Conservation (phyloP, 2,888 invertebrate genomes). For the Podotricha telesiphe region DNA sequence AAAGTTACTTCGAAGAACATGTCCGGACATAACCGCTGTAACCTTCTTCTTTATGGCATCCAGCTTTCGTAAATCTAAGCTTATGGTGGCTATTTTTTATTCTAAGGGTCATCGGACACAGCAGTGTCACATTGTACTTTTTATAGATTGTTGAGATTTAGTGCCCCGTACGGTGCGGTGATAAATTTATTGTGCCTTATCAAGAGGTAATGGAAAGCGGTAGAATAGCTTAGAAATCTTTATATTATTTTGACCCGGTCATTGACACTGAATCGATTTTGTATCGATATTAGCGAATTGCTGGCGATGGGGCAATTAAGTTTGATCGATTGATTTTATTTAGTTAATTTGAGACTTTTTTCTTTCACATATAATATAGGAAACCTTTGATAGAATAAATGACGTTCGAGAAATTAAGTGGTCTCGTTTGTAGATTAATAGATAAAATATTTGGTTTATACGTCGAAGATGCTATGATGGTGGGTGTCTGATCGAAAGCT, state of each 20-base stretch:
- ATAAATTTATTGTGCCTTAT: conserved; percentile 78
- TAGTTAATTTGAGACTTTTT: not conserved
- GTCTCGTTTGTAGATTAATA: not conserved
- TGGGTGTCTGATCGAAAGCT: not conserved
- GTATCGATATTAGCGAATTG: conserved; percentile 17
- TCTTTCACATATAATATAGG: not conserved
- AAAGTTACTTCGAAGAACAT: too few relatives aligned
- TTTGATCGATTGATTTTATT: conserved; percentile 8
- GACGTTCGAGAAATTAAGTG: not conserved
- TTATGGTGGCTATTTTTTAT: conserved; percentile 75
- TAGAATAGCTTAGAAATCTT: conserved; percentile 42
- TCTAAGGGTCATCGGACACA: conserved; percentile 71
- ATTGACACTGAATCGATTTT: conserved; percentile 33
- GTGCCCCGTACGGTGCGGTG: conserved; percentile 62
- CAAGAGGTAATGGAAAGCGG: conserved; percentile 67
- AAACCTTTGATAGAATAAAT: not conserved
- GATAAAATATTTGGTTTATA: not conserved
- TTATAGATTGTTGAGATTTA: conserved; percentile 68
- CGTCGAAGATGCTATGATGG: not conserved
- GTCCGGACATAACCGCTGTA: conserved; percentile 39
- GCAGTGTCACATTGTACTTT: conserved; percentile 65
- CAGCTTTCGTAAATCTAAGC: conserved; percentile 67
- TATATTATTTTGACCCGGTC: conserved; percentile 33
- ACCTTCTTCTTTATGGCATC: conserved; percentile 45
- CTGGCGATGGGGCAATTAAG: not conserved